These are phyloP conservation scores for Oncorhynchus kisutch DNA, from an alignment of 2,113 vertebrate genomes.

Conservation along the genomic window DNA sequence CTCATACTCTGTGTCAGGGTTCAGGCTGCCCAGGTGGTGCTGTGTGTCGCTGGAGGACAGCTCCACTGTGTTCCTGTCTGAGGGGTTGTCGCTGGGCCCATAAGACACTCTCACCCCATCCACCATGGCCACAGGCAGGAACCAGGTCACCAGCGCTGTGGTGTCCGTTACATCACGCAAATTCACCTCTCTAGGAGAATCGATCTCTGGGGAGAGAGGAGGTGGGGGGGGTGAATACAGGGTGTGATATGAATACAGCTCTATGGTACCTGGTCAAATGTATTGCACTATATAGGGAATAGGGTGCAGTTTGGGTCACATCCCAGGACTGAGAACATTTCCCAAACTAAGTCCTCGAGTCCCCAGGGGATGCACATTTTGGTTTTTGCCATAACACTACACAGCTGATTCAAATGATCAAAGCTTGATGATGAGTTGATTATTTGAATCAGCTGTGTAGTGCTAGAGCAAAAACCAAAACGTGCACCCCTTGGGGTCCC, in stretches of 20 bases:
- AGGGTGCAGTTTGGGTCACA: too few relatives aligned
- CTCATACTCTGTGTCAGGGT: constrained; percentile 88
- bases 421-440: too few relatives aligned
- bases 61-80: constrained; percentile 78
- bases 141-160: constrained; percentile 90
- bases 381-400: too few relatives aligned
- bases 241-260: not conserved
- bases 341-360: too few relatives aligned
- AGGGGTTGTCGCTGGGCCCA: constrained; percentile 75
- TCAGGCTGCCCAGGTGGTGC: constrained; percentile 84
- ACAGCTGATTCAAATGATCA: too few relatives aligned
- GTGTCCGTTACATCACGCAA: constrained; percentile 90
- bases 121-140: constrained; percentile 86
- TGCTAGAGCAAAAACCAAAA: too few relatives aligned
- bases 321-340: too few relatives aligned
- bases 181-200: constrained; percentile 88
- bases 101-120: constrained; percentile 84
- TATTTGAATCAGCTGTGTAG: too few relatives aligned
- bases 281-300: too few relatives aligned
- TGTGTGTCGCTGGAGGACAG: constrained; percentile 86
- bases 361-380: too few relatives aligned
- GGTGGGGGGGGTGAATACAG: not conserved
- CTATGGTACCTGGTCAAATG: not conserved
- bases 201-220: constrained; percentile 75
- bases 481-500: too few relatives aligned